phyloP scores from a whole-genome alignment of 2,113 vertebrate genomes.

The Cebus imitator region DNA sequence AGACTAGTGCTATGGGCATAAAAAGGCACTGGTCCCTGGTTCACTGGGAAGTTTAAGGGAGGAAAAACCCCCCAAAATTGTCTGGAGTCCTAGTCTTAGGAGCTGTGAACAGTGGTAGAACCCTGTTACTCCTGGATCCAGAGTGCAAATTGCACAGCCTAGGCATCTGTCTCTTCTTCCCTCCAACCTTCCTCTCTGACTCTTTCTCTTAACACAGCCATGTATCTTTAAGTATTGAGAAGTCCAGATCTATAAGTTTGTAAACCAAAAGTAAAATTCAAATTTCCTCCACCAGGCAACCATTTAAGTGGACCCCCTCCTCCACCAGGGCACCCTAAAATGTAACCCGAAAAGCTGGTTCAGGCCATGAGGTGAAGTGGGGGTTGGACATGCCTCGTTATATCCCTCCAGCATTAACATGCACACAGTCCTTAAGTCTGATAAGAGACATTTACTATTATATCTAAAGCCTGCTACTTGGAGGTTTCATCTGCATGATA shows the following conservation, averaged over 20 bases:
- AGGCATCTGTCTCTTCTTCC: accelerated
- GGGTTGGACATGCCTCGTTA: too few species aligned
- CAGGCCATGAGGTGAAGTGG: too few species aligned
- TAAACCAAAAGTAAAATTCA: too few species aligned
- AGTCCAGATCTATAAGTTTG: neutral
- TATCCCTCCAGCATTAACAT: too few species aligned
- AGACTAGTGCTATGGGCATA: neutral
- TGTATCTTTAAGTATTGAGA: neutral
- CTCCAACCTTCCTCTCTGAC: neutral
- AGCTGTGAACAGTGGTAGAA: neutral
- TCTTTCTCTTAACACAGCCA: neutral
- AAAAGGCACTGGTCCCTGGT: neutral
- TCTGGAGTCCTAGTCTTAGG: neutral
- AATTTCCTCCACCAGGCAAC: too few species aligned
- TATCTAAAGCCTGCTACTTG: too few species aligned
- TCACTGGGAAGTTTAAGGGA: neutral
- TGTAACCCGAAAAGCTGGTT: too few species aligned
- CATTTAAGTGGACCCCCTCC: too few species aligned
- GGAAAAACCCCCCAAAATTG: neutral
- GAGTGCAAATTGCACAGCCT: neutral
- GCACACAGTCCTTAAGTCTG: too few species aligned
- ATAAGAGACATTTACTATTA: too few species aligned
- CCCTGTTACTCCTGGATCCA: neutral
- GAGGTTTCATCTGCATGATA: too few species aligned
- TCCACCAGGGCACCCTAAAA: too few species aligned